phyloP scores from a whole-genome alignment of 2,888 invertebrate genomes.

The Shargacucullia verbasci region DNA sequence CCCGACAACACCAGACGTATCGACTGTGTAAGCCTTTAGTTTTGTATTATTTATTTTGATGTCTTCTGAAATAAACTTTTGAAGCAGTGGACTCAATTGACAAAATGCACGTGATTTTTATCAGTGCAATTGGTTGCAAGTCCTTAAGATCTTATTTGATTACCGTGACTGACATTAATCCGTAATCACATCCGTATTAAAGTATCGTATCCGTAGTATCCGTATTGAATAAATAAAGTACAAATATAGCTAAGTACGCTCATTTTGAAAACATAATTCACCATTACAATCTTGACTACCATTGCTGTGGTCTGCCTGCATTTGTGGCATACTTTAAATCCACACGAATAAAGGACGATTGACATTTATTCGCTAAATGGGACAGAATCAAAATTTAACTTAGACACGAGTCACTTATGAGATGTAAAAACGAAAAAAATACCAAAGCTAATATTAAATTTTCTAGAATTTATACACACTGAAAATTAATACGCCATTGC shows the following conservation, averaged over 20 bases:
- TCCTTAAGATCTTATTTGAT: not conserved
- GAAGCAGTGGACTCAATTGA: conserved; percentile 16
- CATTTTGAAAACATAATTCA: conserved; percentile 33
- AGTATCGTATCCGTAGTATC: no score
- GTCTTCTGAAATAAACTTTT: conserved; percentile 27
- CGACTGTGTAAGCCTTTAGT: conserved; percentile 30
- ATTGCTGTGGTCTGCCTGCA: conserved; percentile 46
- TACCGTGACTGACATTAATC: conserved; percentile 3
- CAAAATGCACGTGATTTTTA: conserved; percentile 16
- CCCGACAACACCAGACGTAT: conserved; percentile 39
- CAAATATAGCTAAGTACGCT: conserved; percentile 2
- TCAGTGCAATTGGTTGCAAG: conserved; percentile 12
- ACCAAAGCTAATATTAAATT: no score
- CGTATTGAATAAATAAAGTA: conserved; percentile 23
- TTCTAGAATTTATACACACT: no score
- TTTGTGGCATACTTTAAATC: conserved; percentile 52
- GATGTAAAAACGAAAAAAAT: no score
- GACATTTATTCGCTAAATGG: conserved; percentile 10
- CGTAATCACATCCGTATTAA: conserved; percentile 9
- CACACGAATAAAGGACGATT: conserved; percentile 28
- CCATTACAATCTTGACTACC: conserved; percentile 39
- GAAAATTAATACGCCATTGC: conserved; percentile 21
- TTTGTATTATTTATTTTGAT: conserved; percentile 40
- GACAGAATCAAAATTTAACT: no score
- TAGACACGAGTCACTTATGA: no score